phyloP scores from a whole-genome alignment of 2,888 invertebrate species.

The Mechanitis mazaeus region DNA sequence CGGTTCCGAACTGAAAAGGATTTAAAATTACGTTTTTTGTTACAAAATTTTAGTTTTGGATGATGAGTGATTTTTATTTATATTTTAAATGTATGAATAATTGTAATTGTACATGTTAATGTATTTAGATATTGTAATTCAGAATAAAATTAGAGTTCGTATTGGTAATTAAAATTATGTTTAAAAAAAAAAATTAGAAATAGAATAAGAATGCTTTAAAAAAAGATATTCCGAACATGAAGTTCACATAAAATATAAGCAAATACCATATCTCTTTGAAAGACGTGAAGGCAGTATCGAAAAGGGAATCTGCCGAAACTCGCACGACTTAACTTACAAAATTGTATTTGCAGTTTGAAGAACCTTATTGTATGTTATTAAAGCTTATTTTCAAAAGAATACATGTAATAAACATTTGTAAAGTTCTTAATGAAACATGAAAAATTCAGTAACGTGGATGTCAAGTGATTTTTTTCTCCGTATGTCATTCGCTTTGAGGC shows the following conservation, averaged over 20 bases:
- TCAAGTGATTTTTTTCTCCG: constrained; percentile 37
- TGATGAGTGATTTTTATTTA: too few relatives aligned
- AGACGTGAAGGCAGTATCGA: constrained; percentile 16
- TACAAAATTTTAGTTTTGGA: constrained; percentile 12
- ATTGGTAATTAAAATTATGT: too few relatives aligned
- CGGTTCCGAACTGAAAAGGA: constrained; percentile 30
- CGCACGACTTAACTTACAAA: constrained; percentile 19
- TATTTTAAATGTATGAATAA: too few relatives aligned
- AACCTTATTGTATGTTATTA: neutral
- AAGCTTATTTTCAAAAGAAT: constrained; percentile 4
- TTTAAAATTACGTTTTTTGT: constrained; percentile 19
- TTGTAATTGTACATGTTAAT: too few relatives aligned
- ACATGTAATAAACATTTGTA: constrained; percentile 16
- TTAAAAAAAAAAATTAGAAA: too few relatives aligned
- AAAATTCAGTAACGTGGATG: constrained; percentile 37
- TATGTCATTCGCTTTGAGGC: constrained; percentile 36
- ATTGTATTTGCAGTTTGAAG: neutral
- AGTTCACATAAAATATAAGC: neutral
- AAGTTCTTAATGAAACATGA: constrained; percentile 38
- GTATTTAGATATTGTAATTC: too few relatives aligned
- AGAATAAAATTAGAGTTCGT: too few relatives aligned
- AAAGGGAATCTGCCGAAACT: constrained; percentile 22
- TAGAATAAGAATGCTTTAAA: too few relatives aligned
- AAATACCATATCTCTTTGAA: constrained; percentile 5
- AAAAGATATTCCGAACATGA: neutral